A percentile compares a stretch with the other conserved stretches of the same genome.
These are phyloP conservation scores for Catharus minimus DNA, from an alignment of 2,113 vertebrate species.

Conservation along the genomic window DNA sequence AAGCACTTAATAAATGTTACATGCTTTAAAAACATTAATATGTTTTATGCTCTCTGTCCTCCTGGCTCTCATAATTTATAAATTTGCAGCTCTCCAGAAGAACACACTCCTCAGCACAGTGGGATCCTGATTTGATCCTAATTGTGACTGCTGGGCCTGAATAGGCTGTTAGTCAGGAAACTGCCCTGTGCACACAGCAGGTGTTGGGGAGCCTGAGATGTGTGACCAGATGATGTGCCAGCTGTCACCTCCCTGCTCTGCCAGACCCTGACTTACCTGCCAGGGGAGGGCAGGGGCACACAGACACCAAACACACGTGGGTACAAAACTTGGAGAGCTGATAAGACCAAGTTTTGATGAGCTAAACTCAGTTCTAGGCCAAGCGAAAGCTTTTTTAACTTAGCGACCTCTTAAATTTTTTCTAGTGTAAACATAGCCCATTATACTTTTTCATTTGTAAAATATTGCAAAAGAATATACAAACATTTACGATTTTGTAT, in stretches of 20 bases:
- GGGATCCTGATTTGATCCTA: neutral
- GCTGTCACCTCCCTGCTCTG: neutral
- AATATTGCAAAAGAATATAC: neutral
- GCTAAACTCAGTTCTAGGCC: neutral
- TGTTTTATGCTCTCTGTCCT: neutral
- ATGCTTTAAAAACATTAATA: neutral
- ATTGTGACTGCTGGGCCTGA: neutral
- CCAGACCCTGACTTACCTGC: neutral
- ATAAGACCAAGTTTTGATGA: neutral
- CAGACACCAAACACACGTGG: neutral
- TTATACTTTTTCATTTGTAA: neutral
- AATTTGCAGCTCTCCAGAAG: neutral
- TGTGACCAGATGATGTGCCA: neutral
- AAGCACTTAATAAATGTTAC: neutral
- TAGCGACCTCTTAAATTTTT: neutral
- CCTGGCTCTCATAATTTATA: neutral
- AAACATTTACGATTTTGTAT: neutral
- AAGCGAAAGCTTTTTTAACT: neutral
- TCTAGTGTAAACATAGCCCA: neutral
- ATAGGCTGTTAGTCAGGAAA: neutral
- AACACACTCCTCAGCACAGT: neutral
- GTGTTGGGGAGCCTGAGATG: rapidly evolving
- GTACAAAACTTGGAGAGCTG: neutral
- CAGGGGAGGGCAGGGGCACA: neutral
- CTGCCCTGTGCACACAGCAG: rapidly evolving